Conservation (phyloP, 2,797 vertebrate species). For the Pristis pectinata region DNA sequence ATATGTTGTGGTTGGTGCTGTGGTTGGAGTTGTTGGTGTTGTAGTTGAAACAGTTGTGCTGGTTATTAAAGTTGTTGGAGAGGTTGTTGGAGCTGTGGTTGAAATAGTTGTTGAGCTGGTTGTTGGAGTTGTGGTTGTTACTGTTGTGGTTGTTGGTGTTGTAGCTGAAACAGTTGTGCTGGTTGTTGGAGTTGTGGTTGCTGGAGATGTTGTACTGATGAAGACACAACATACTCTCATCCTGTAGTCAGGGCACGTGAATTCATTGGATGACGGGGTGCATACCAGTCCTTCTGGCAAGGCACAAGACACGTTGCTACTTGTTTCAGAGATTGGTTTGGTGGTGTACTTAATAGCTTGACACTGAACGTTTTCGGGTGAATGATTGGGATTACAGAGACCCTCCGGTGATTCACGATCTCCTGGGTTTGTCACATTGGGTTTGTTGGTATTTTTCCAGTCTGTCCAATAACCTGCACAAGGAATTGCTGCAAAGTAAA, state of each 20-base stretch:
- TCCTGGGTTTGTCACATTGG: neutral
- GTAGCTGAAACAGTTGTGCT: neutral
- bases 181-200: neutral
- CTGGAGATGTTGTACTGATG: neutral
- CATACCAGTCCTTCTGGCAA: neutral
- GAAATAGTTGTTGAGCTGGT: neutral
- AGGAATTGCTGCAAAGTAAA: neutral
- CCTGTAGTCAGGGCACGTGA: conserved; percentile 3
- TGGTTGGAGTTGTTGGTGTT: too few species aligned
- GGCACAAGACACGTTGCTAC: neutral
- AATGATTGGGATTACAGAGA: neutral
- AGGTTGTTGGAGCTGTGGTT: neutral
- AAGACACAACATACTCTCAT: conserved; percentile 7
- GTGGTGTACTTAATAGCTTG: neutral
- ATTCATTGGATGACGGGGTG: neutral
- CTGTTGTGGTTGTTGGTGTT: fast-evolving
- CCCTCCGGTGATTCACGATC: neutral
- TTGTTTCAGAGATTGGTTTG: neutral
- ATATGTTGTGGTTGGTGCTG: too few species aligned
- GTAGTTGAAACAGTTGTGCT: too few species aligned
- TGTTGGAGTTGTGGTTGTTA: neutral
- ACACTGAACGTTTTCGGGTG: neutral
- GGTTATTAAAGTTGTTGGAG: neutral
- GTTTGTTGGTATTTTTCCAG: neutral
- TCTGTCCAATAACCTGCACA: neutral